Base-by-base conservation (phyloP, 2,888 invertebrate genomes). In the Sipunculus nudus region DNA sequence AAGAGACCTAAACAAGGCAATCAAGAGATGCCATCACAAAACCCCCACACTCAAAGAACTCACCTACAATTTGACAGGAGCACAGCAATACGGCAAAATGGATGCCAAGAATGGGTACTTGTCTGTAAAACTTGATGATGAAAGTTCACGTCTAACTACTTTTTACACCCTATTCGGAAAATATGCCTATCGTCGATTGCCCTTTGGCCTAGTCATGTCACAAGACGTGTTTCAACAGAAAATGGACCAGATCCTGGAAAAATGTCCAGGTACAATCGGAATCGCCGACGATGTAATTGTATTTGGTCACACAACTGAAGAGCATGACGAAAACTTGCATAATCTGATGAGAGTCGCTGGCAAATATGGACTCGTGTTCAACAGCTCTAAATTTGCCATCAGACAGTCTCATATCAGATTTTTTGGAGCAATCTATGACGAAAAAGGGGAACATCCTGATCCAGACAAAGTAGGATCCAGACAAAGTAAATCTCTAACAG, bases 11-110 rank as follows among this genome's bases (percentile, higher is more conserved):
- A n/a, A n/a, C n/a, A n/a, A n/a, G 21, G 67, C 63, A 0, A 65
- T 72, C 4, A 23, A 21, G 21, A 38, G 67, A 39, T 61, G 66
- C 1, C 70, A 68, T 39, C 55, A 65, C 32, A 29, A 21, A 16
- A 59, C 50, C 41, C 59, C 31, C 3, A 62, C 61, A 5, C n/a
- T 59, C 13, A 56, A 59, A 4, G 59, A 54, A n/a, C 47, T 55
- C 16, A 49, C 31, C 13, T 38, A 53, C 29, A 35, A 41, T 13
- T 47, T 53, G 6, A 28, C 29, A 23, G 53, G 52, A 28, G 56
- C 41, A 13, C 53, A 53, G 39, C 45, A 48, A 26, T 63, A 58
- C 43, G 43, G 48, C 32, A 49, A 35, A 32, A 21, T 62, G 10
- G 50, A 62, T 38, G 43, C 53, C n/a, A 58, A 47, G 13, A 48